Evolutionary conservation across 2,113 vertebrate genomes (phyloP).

Genomic region (Gila orcuttii): DNA sequence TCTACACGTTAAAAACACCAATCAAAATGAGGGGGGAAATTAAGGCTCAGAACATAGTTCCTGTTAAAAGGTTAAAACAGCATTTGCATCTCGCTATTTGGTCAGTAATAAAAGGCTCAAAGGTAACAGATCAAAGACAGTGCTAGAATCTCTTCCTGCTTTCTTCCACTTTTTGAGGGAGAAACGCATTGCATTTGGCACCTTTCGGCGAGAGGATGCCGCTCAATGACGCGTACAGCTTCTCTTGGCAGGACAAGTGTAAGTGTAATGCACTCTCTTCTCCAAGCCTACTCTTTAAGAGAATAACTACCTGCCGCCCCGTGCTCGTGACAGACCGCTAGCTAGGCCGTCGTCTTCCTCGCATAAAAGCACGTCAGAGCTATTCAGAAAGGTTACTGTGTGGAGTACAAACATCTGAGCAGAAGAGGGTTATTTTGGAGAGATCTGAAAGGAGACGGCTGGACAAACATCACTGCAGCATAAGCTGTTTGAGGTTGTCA

Average conservation of each 20-base stretch:
- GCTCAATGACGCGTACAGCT: slow-evolving; percentile 17
- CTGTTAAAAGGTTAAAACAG: slow-evolving; percentile 42
- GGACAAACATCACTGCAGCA: slow-evolving; percentile 82
- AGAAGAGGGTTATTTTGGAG: slow-evolving; percentile 28
- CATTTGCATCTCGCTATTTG: slow-evolving; percentile 27
- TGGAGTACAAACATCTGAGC: slow-evolving; percentile 46
- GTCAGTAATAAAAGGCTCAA: slow-evolving; percentile 53
- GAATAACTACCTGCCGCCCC: background rate
- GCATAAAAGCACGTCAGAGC: slow-evolving; percentile 18
- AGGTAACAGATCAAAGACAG: slow-evolving; percentile 34
- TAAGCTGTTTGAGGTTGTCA: slow-evolving; percentile 92
- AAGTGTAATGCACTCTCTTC: background rate
- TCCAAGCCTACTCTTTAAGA: background rate
- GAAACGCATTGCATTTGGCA: slow-evolving; percentile 7
- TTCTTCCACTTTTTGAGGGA: slow-evolving; percentile 2
- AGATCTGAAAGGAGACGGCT: background rate
- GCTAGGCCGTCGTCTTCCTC: background rate
- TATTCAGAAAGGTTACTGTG: slow-evolving; percentile 41
- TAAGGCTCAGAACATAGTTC: slow-evolving; percentile 48
- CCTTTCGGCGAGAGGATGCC: slow-evolving; percentile 3
- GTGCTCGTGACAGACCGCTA: background rate
- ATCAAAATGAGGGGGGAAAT: background rate
- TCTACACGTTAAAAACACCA: slow-evolving; percentile 35
- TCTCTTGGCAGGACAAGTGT: slow-evolving; percentile 16
- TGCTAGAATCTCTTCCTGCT: slow-evolving; percentile 38